Percentiles rank a stretch among this genome's conserved stretches.
Evolutionary conservation across 2,888 invertebrate species (phyloP).

Genomic region (Eretmocerus hayati): DNA sequence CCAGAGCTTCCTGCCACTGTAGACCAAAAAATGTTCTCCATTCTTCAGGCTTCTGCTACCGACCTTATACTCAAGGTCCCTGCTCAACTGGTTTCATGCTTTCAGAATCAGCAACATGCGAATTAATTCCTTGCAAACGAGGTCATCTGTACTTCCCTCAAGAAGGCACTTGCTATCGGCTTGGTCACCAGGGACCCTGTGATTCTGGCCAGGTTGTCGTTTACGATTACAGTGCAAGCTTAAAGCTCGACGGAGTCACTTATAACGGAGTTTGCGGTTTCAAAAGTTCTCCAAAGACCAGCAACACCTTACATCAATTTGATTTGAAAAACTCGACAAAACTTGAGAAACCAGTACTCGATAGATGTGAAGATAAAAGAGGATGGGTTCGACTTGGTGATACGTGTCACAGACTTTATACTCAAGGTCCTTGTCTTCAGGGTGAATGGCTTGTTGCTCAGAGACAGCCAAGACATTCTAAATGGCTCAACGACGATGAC

Average conservation of each 20-base stretch:
- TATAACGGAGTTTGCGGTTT: constrained; percentile 79
- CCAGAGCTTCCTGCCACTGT: constrained; percentile 59
- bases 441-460: constrained; percentile 64
- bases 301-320: too few relatives aligned
- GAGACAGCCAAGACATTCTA: constrained; percentile 41
- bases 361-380: constrained; percentile 53
- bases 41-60: constrained; percentile 64
- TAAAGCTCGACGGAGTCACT: constrained; percentile 72
- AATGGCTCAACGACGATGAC: constrained; percentile 33
- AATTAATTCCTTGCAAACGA: constrained; percentile 64
- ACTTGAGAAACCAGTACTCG: constrained; percentile 17
- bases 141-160: constrained; percentile 71
- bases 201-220: constrained; percentile 65
- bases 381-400: constrained; percentile 62
- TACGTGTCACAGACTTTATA: constrained; percentile 70
- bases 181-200: constrained; percentile 73
- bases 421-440: constrained; percentile 67
- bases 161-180: constrained; percentile 67
- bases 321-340: constrained; percentile 31
- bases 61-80: constrained; percentile 73
- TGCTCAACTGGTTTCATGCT: constrained; percentile 65
- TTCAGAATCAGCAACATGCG: constrained; percentile 61
- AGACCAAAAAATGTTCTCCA: constrained; percentile 61
- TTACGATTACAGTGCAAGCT: constrained; percentile 72
- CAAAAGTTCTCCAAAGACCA: constrained; percentile 46